phyloP scores from a whole-genome alignment of 2,113 vertebrate genomes.

The Rhodinocichla rosea region DNA sequence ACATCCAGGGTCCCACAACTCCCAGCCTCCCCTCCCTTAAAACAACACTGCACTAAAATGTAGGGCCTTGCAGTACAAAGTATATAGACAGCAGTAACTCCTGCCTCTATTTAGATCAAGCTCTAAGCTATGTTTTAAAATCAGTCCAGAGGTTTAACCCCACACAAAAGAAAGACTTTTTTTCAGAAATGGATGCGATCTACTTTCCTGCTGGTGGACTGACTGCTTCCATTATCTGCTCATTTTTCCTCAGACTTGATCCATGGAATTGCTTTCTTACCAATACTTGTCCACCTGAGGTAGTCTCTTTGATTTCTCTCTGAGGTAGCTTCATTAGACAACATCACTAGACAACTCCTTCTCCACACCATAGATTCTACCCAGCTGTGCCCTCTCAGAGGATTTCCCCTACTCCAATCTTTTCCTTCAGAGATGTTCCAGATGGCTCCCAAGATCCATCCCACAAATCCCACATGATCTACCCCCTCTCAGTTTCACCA shows the following conservation, averaged over 20 bases:
- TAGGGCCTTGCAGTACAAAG: background rate
- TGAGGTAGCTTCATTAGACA: background rate
- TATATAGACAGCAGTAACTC: background rate
- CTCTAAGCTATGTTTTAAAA: background rate
- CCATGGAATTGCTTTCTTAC: background rate
- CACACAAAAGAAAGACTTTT: background rate
- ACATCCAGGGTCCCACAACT: background rate
- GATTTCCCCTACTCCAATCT: background rate
- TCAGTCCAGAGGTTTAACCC: background rate
- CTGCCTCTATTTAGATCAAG: background rate
- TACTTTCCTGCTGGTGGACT: background rate
- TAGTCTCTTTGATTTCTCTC: background rate
- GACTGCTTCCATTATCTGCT: background rate
- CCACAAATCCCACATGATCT: background rate
- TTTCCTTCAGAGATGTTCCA: background rate
- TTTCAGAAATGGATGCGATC: background rate
- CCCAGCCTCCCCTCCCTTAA: fast-evolving
- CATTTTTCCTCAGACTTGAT: background rate
- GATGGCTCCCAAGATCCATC: background rate
- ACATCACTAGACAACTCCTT: background rate
- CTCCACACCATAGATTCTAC: background rate
- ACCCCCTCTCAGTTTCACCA: fast-evolving
- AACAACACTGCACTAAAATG: background rate
- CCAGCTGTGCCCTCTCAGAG: fast-evolving
- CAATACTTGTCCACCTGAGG: background rate